Conservation (phyloP, 2,888 invertebrate genomes). For the Cylloceria caligata region DNA sequence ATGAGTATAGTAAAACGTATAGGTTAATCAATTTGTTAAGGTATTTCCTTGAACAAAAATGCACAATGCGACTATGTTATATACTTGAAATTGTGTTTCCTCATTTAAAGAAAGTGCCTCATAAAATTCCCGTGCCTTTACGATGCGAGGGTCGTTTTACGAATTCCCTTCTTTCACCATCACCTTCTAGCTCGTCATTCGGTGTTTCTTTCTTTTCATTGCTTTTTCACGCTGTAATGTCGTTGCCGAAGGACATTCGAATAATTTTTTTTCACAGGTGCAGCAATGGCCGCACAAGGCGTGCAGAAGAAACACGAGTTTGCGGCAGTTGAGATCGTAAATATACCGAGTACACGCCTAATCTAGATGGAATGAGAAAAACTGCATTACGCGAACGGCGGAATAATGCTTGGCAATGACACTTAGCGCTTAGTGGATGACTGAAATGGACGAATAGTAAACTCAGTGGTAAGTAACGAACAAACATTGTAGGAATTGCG, state of each 20-base stretch:
- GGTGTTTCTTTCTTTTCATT: constrained; percentile 21
- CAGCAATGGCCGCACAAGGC: not conserved
- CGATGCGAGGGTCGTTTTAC: constrained; percentile 43
- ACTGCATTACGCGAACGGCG: not conserved
- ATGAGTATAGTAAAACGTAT: too few species aligned
- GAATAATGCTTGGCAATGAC: constrained; percentile 35
- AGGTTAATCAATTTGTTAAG: constrained; percentile 6
- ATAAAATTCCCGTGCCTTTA: constrained; percentile 43
- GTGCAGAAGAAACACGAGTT: not conserved
- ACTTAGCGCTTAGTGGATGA: constrained; percentile 7
- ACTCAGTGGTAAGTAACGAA: constrained; percentile 8
- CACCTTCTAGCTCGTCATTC: constrained; percentile 20
- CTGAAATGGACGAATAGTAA: constrained; percentile 37
- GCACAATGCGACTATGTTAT: not conserved
- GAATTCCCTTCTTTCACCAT: constrained; percentile 19
- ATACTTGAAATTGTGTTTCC: constrained; percentile 38
- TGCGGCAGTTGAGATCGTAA: constrained; percentile 18
- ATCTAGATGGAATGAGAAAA: not conserved
- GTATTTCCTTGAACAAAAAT: constrained; percentile 36
- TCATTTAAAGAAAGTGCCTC: constrained; percentile 50
- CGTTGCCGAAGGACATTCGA: not conserved
- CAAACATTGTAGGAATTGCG: constrained; percentile 6
- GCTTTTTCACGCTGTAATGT: constrained; percentile 10
- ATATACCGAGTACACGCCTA: not conserved
- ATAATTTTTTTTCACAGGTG: not conserved